A percentile compares a stretch with the other conserved stretches of the same genome.
These are phyloP conservation scores for Caenorhabditis sinica DNA, from an alignment of 2,888 invertebrate species.

Conservation along the genomic window DNA sequence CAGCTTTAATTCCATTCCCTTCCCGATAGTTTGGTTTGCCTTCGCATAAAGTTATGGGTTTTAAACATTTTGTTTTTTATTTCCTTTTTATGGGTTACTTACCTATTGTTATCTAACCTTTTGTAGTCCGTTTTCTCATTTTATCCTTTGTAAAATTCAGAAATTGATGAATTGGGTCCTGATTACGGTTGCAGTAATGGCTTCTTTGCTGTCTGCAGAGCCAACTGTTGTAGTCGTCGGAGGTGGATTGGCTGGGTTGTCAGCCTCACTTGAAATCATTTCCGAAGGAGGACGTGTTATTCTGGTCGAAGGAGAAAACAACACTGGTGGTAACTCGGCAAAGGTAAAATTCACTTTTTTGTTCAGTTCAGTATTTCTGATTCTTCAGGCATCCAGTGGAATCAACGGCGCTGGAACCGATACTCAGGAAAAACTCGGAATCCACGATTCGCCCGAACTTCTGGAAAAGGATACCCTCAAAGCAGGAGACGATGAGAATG, in stretches of 20 bases:
- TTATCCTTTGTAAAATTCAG: constrained; percentile 12
- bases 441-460: constrained; percentile 75
- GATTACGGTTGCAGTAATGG: constrained; percentile 46
- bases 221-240: constrained; percentile 81
- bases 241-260: constrained; percentile 80
- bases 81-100: constrained; percentile 1
- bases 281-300: constrained; percentile 74
- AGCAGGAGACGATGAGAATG: constrained; percentile 83
- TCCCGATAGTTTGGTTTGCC: neutral
- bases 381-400: constrained; percentile 71
- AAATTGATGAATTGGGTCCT: constrained; percentile 51
- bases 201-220: constrained; percentile 60
- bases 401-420: constrained; percentile 82
- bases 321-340: constrained; percentile 83
- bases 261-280: constrained; percentile 79
- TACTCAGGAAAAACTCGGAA: constrained; percentile 76
- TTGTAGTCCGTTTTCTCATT: neutral
- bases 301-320: constrained; percentile 79
- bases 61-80: neutral
- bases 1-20: constrained; percentile 37
- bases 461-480: constrained; percentile 81
- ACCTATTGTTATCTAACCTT: neutral
- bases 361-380: neutral
- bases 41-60: constrained; percentile 30
- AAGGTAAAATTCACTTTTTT: constrained; percentile 75